Base-by-base conservation (phyloP, 2,797 vertebrate genomes). In the Pseudochirops corinnae region DNA sequence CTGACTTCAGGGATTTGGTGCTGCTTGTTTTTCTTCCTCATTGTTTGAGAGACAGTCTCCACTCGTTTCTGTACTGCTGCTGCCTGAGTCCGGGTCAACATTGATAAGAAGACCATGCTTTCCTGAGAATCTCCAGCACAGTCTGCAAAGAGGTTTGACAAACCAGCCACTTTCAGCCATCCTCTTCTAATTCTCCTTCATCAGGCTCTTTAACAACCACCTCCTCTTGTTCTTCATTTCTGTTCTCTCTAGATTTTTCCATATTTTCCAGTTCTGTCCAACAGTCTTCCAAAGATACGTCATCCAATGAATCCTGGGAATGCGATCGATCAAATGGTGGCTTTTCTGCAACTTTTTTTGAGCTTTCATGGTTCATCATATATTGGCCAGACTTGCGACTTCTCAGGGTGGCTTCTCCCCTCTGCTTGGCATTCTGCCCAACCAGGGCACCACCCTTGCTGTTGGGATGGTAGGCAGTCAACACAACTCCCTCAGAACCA, bases 221-320 rank as follows among this genome's bases (percentile, higher is more conserved):
- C 93, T 99, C 99, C 92, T 99, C 99, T 95, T 98, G 99, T 56
- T 98, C 98, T 93, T 99, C 99, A 0, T 98, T 97, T 94, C 98
- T 98, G 96, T 98, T 98, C 94, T 98, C 98, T 97, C 94, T 98
- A 53, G 98, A 99, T 95, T 99, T 99, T 97, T 99, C 98, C 97
- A 99, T 99, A 94, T 99, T 99, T 98, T 99, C 99, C 95, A 99
- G 96, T 98, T 99, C 99, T 92, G 98, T 99, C 99, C 99, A 99
- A 93, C 99, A 99, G 98, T 99, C 99, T 82, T 99, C 99, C 99
- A 99, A 99, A 93, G 99, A 98, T 31, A 99, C 97, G 94, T 99
- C 99, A 92, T 99, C 99, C 98, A 99, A 98, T 29, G 99, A 99
- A 98, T 99, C 99, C 99, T 99, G 99, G 55, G 99, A 99, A 98